Conservation (phyloP, 2,113 vertebrate genomes). For the Cyanistes caeruleus region DNA sequence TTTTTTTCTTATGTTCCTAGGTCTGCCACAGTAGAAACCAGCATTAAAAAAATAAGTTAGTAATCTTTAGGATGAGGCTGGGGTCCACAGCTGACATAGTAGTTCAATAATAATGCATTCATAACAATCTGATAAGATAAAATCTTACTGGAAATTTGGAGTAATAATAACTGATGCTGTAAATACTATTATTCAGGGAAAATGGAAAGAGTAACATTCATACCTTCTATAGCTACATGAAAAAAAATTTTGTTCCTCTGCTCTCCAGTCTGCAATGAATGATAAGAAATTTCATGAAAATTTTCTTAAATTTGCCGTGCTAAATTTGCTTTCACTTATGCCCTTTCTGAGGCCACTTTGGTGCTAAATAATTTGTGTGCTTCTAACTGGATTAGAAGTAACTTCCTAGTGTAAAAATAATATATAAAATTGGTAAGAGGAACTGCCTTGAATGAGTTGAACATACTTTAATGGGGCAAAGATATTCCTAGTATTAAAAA, state of each 20-base stretch:
- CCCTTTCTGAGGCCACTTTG: background rate
- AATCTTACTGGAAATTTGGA: background rate
- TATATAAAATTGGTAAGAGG: background rate
- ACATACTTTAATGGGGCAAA: background rate
- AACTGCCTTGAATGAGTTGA: background rate
- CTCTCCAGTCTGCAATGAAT: background rate
- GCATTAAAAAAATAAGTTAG: background rate
- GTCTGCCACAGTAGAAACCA: background rate
- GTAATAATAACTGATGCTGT: background rate
- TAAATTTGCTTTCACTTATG: background rate
- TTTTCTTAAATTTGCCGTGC: background rate
- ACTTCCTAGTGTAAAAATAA: background rate
- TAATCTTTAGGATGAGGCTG: background rate
- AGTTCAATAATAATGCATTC: background rate
- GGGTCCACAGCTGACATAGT: accelerated
- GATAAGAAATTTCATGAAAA: background rate
- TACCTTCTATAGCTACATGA: background rate
- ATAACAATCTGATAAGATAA: background rate
- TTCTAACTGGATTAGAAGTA: background rate
- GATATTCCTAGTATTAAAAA: background rate
- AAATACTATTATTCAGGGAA: background rate
- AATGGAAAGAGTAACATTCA: background rate
- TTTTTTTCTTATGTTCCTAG: background rate
- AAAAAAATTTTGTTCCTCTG: background rate
- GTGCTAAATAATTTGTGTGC: background rate